Evolutionary conservation across 2,797 vertebrate species (phyloP), one percentile per base, ranked within the genome.

Genomic region (Leucoraja ocellata): DNA sequence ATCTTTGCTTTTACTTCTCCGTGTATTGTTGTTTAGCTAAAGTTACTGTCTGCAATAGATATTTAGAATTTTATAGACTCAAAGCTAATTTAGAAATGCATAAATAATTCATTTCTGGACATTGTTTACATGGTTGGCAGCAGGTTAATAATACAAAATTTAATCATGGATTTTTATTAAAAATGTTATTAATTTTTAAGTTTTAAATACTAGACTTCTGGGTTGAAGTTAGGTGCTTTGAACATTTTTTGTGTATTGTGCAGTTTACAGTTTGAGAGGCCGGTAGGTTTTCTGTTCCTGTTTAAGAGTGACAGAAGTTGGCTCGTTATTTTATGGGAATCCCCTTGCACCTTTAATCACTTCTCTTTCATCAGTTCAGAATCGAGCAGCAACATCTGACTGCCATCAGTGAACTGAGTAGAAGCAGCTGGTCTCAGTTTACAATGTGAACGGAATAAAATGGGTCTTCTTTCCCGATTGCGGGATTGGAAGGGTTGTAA

Each of bases 271-370:
- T 88, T 68, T 88, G 61, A 65, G 65, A 65, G 4, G 63, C 16
- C 16, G 18, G 61, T 25, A 54, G 39, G 25, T 76, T 92, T 74
- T 54, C 65, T 91, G 68, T 73, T 74, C 68, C 28, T 25, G 65
- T 73, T 91, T 46, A 74, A 25, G 90, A 54, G 71, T 76, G 71
- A 92, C 65, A 92, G 71, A 76, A 92, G 90, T 46, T 76, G 71
- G 71, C 68, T 58, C 25, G 36, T 46, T 46, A 76, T 54, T 92
- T 92, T 74, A 46, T 76, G 28, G 90, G 36, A 92, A 92, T 92
- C 90, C 76, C 90, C 90, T 88, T 76, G 90, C 90, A 92, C 90
- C 90, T 92, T 54, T 92, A 46, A 92, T 92, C 46, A 58, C 39
- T 92, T 58, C 90, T 91, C 88, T 92, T 92, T 92, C 90, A 92